Evolutionary conservation across 2,113 vertebrate species (phyloP), one percentile per base, ranked within the genome.

Genomic region (Acanthisitta chloris): DNA sequence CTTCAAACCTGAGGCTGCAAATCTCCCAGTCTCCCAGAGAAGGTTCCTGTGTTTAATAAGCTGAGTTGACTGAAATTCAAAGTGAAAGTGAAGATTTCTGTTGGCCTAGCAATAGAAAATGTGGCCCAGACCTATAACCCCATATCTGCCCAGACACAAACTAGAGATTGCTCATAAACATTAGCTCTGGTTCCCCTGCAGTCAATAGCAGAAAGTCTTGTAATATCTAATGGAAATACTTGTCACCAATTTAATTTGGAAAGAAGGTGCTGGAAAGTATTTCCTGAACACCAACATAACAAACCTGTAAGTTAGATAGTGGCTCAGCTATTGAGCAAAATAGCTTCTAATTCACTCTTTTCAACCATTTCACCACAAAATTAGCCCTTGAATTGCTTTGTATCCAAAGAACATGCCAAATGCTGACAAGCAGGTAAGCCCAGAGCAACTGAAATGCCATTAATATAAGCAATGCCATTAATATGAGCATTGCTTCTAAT

Each of bases 11-110:
- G 51, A 70, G 46, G 55, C 72, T 94, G 65, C 31, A 89, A 86
- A 84, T 59, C 72, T 91, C 72, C 38, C 46, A 67, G 4, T 67
- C 90, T 96, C 83, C 43, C 43, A 79, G 81, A 88, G 90, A 94
- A 85, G 45, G 54, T 24, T 90, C 46, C 70, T 66, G 36, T 65
- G 34, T 96, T 96, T 91, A 92, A 82, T 87, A 96, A 86, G 51
- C n/a, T 82, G 42, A 92, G 96, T 95, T 88, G 78, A 88, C 79
- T 83, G 90, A 84, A 92, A 92, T 93, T 88, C 54, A 90, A 88
- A 88, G 58, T 15, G 28, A 91, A 96, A 95, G 54, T 65, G 89
- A 92, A 94, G 81, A 86, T 84, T 96, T 92, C 84, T 92, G 29
- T 89, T 87, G 80, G 90, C 48, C 64, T 86, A 78, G 46, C 43